Base-by-base conservation (phyloP, 1,140 invertebrate genomes). In the Calycopis cecrops region DNA sequence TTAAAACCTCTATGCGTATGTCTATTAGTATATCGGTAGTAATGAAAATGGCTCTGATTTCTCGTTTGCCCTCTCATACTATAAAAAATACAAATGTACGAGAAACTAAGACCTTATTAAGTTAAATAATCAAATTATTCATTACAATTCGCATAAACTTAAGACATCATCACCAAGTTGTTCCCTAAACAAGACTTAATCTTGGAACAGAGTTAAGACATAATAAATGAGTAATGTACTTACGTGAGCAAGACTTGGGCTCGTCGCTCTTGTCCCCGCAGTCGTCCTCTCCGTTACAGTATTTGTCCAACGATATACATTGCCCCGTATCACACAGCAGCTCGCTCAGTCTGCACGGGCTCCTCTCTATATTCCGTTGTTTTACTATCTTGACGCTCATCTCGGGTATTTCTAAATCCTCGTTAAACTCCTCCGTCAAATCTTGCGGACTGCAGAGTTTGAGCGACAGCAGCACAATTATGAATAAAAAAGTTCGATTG, bases 191-290 rank as follows among this genome's bases (percentile, higher is more conserved):
- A n/a, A n/a, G n/a, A n/a, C n/a, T n/a, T n/a, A n/a, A n/a, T n/a
- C n/a, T n/a, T n/a, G n/a, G n/a, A n/a, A n/a, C n/a, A n/a, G n/a
- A n/a, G n/a, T n/a, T n/a, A n/a, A n/a, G n/a, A n/a, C n/a, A n/a
- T n/a, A n/a, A n/a, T n/a, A 28, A 28, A 28, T 28, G 2, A 28
- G 21, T 35, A 18, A 49, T 40, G 50, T 53, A 94, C 93, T 94
- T 88, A 95, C 94, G 93, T 63, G 93, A 90, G 78, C 94, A 96
- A 69, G 91, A 91, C 73, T 89, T 89, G 0, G 92, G 92, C 78
- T 96, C 94, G 75, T 95, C 94, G 51, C 92, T 93, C 67, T 93
- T 92, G 78, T 95, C 94, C 2, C 90, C 90, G 71, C 94, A 96
- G 79, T 96, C 93, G 66, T 94, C 91, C 55, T 92, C 89, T 4